A percentile compares a stretch with the other conserved stretches of the same genome.
Conservation (phyloP, 2,797 vertebrate species). For the Onychomys torridus region DNA sequence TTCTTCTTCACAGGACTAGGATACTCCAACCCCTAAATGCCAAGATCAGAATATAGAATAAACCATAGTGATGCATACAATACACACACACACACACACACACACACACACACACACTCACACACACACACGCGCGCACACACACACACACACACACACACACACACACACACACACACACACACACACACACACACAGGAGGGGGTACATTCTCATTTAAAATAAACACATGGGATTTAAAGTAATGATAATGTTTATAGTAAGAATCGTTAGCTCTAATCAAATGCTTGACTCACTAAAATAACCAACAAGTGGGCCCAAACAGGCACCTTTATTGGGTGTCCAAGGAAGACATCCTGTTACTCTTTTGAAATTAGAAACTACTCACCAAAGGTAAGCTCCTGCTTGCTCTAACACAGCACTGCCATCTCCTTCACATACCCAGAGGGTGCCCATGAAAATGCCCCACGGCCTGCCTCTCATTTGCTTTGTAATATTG, state of each 20-base stretch:
- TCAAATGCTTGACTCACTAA: constrained; percentile 4
- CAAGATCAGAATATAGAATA: not conserved
- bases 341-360: not conserved
- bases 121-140: not conserved
- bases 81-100: too few relatives aligned
- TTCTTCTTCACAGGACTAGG: not conserved
- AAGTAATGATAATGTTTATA: not conserved
- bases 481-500: constrained; percentile 7
- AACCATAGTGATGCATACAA: not conserved
- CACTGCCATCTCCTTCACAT: not conserved
- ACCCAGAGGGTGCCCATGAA: not conserved
- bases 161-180: not conserved
- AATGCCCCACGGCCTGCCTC: not conserved
- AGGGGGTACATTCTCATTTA: not conserved
- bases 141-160: not conserved
- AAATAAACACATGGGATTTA: not conserved
- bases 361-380: constrained; percentile 39
- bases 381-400: not conserved
- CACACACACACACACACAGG: not conserved
- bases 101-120: not conserved
- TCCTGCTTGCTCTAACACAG: not conserved
- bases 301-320: not conserved
- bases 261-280: not conserved
- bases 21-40: not conserved
- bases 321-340: not conserved